Evolutionary conservation across 2,888 invertebrate species (phyloP).

Genomic region (Drosophila mettleri): DNA sequence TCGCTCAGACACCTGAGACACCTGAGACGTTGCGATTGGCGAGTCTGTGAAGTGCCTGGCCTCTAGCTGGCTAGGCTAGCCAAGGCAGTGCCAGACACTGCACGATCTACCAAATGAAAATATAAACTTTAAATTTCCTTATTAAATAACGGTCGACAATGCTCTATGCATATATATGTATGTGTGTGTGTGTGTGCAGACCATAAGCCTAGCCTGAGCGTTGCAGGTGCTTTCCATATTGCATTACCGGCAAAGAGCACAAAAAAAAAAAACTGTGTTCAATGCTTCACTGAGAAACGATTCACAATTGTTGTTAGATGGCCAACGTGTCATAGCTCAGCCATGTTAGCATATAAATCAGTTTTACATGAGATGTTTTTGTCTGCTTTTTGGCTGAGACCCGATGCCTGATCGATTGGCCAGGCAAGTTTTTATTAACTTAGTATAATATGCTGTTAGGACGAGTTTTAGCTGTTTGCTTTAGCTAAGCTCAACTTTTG

Average conservation of each 20-base stretch:
- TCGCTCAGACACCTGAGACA: conserved; percentile 58
- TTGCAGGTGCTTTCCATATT: conserved; percentile 33
- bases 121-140: conserved; percentile 72
- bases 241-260: conserved; percentile 20
- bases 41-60: conserved; percentile 32
- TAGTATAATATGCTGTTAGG: no score
- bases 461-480: no score
- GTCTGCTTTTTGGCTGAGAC: background rate
- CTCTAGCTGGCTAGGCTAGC: conserved; percentile 13
- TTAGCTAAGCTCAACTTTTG: background rate
- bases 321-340: conserved; percentile 54
- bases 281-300: conserved; percentile 34
- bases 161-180: conserved; percentile 31
- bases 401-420: conserved; percentile 3
- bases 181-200: background rate
- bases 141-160: conserved; percentile 75
- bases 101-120: conserved; percentile 65
- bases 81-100: conserved; percentile 22
- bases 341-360: conserved; percentile 48
- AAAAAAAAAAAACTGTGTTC: conserved; percentile 7
- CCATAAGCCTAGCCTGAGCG: background rate
- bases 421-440: background rate
- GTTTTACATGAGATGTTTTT: background rate
- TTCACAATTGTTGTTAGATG: conserved; percentile 45
- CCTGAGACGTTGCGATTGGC: conserved; percentile 11